Conservation (phyloP, 1,140 invertebrate species). For the Frieseomelitta varia region DNA sequence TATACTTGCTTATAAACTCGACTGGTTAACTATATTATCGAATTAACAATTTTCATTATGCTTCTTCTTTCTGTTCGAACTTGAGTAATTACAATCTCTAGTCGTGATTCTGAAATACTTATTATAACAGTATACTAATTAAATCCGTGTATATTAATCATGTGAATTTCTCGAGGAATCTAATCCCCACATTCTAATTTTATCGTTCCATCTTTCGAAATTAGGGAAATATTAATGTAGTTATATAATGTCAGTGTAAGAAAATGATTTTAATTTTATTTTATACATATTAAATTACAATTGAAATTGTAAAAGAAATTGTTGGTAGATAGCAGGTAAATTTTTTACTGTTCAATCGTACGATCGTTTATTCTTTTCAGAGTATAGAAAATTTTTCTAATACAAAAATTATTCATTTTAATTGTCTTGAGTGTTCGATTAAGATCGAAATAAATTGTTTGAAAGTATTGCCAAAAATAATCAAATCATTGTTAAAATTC, state of each 20-base stretch:
- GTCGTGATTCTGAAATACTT: neutral
- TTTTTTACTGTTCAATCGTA: neutral
- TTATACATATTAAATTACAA: neutral
- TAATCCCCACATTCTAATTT: neutral
- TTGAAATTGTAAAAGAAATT: neutral
- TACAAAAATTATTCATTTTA: neutral
- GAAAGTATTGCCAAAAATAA: neutral
- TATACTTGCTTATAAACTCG: neutral
- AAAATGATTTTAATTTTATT: neutral
- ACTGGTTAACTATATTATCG: neutral
- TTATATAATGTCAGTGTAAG: neutral
- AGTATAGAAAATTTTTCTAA: neutral
- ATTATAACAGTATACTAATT: conserved; percentile 17
- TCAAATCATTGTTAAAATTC: conserved; percentile 2
- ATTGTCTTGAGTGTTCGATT: neutral
- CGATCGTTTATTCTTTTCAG: neutral
- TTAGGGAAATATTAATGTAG: neutral
- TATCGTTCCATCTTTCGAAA: neutral
- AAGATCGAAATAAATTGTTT: neutral
- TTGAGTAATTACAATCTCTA: conserved; percentile 2
- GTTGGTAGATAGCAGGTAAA: neutral
- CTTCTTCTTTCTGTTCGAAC: no score
- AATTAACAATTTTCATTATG: neutral
- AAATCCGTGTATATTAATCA: conserved; percentile 19
- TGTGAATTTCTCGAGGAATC: conserved; percentile 20